Evolutionary conservation across 2,888 invertebrate species (phyloP).

Genomic region (Ophion slaviceki): DNA sequence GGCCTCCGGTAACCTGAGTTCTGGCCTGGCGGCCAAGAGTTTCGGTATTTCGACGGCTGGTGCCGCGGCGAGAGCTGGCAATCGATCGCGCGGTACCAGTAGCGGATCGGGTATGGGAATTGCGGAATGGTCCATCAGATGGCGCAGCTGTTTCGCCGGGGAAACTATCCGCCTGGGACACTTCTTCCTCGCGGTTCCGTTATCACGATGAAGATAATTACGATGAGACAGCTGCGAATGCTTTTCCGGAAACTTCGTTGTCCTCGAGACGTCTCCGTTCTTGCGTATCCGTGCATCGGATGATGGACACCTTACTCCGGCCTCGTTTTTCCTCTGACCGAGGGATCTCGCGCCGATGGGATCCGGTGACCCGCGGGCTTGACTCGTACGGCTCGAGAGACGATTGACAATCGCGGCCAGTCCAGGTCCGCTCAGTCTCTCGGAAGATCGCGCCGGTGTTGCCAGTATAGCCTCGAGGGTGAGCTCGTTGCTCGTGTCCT

Average conservation of each 20-base stretch:
- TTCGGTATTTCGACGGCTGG: slow-evolving; percentile 92
- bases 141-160: slow-evolving; percentile 89
- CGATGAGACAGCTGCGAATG: neutral
- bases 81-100: slow-evolving; percentile 90
- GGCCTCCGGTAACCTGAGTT: slow-evolving; percentile 90
- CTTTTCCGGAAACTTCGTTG: neutral
- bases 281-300: neutral
- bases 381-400: slow-evolving; percentile 80
- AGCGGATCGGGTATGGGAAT: slow-evolving; percentile 92
- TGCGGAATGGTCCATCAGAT: slow-evolving; percentile 87
- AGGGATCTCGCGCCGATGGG: neutral
- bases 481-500: slow-evolving; percentile 87
- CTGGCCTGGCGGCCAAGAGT: slow-evolving; percentile 89
- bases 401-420: slow-evolving; percentile 56
- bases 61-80: slow-evolving; percentile 88
- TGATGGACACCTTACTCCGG: neutral
- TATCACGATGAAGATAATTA: neutral
- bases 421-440: slow-evolving; percentile 50
- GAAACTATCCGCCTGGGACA: slow-evolving; percentile 68
- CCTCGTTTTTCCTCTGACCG: neutral
- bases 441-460: slow-evolving; percentile 32
- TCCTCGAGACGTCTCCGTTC: neutral
- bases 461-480: slow-evolving; percentile 75
- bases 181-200: slow-evolving; percentile 1
- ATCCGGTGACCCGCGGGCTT: neutral